Evolutionary conservation across 2,888 invertebrate species (phyloP).

Genomic region (Sympetrum striolatum): DNA sequence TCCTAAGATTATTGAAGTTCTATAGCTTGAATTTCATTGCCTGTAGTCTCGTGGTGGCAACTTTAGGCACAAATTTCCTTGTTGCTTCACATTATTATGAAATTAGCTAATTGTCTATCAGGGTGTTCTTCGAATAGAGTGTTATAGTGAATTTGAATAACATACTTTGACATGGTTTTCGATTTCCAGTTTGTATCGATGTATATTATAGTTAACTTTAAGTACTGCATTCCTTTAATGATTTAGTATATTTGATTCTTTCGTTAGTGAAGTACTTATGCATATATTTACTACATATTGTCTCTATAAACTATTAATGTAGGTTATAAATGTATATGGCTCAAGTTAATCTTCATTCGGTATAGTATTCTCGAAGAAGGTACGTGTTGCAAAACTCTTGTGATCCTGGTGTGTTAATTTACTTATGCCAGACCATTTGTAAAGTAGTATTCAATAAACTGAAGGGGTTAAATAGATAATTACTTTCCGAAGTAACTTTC

Average conservation of each 20-base stretch:
- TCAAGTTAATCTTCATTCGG: too few species aligned
- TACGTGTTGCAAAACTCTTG: too few species aligned
- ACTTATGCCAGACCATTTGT: too few species aligned
- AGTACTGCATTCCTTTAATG: neutral
- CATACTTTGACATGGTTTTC: neutral
- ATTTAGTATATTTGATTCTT: neutral
- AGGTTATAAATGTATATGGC: too few species aligned
- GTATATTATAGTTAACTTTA: neutral
- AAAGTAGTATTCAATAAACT: too few species aligned
- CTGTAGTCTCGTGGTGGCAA: neutral
- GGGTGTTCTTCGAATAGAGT: neutral
- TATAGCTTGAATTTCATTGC: neutral
- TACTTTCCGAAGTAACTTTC: too few species aligned
- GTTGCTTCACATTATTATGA: neutral
- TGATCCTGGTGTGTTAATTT: too few species aligned
- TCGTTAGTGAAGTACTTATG: neutral
- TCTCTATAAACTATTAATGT: too few species aligned
- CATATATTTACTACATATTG: too few species aligned
- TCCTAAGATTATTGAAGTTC: slow-evolving; percentile 56
- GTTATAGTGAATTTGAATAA: neutral
- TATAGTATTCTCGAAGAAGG: too few species aligned
- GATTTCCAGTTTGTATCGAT: neutral
- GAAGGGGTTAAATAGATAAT: too few species aligned
- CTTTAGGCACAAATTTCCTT: neutral
- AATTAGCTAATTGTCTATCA: neutral